Percentiles rank a stretch among this genome's conserved stretches.
Conservation (phyloP, 2,113 vertebrate species). For the Mus pahari region DNA sequence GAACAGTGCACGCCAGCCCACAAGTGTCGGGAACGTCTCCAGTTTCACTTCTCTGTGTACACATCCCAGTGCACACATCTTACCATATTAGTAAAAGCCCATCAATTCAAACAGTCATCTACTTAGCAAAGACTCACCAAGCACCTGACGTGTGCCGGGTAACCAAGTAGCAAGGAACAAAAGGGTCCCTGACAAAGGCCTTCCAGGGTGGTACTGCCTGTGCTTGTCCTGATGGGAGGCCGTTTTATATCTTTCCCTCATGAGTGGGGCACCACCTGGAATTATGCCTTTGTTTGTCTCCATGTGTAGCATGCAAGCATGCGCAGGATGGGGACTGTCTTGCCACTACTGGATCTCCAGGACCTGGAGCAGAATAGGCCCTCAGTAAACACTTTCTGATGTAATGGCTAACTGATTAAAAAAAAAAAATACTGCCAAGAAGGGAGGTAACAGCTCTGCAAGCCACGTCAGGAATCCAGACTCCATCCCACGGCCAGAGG, state of each 20-base stretch:
- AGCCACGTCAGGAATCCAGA: neutral
- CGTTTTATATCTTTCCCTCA: neutral
- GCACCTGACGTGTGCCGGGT: neutral
- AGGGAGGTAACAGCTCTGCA: neutral
- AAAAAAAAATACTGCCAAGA: neutral
- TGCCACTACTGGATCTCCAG: neutral
- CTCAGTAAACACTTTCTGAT: neutral
- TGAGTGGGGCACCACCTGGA: neutral
- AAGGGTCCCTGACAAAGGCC: neutral
- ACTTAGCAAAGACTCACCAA: constrained; percentile 28
- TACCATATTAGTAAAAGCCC: neutral
- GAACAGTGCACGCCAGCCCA: neutral
- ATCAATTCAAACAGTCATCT: neutral
- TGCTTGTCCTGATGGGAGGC: neutral
- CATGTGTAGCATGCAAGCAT: neutral
- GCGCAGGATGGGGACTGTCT: neutral
- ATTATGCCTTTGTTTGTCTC: neutral
- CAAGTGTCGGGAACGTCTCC: neutral
- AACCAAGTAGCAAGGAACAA: neutral
- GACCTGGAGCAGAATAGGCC: neutral
- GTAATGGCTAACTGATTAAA: neutral
- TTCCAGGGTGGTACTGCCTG: neutral
- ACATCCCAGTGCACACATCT: neutral
- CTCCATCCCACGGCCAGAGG: neutral
- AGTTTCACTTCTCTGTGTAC: neutral